Conservation (phyloP, 2,113 vertebrate species). For the Neotragus pygmaeus region DNA sequence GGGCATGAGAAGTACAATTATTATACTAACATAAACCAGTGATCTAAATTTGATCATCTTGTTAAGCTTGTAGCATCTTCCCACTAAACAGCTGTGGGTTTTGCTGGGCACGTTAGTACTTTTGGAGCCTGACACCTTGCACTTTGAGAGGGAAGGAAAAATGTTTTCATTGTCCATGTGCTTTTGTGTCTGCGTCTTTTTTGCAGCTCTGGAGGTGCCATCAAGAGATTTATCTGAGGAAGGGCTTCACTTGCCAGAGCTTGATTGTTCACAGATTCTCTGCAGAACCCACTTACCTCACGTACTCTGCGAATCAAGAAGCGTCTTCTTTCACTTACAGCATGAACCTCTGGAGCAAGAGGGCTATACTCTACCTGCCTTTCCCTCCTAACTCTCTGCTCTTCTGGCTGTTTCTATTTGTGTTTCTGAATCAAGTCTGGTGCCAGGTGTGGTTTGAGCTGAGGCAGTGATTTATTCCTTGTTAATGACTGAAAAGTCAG, state of each 20-base stretch:
- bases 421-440: not conserved
- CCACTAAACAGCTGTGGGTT: not conserved
- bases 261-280: not conserved
- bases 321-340: not conserved
- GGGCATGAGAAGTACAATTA: not conserved
- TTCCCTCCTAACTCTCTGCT: not conserved
- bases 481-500: not conserved
- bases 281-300: fast-evolving
- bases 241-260: not conserved
- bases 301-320: not conserved
- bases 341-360: not conserved
- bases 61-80: not conserved
- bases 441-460: not conserved
- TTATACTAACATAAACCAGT: not conserved
- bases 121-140: not conserved
- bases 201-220: not conserved
- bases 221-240: not conserved
- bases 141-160: not conserved
- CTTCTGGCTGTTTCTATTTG: not conserved
- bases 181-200: too few relatives aligned
- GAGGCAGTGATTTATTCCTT: not conserved
- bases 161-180: too few relatives aligned
- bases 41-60: not conserved
- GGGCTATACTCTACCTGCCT: fast-evolving
- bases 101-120: not conserved